A percentile compares a stretch with the other conserved stretches of the same genome.
Conservation (phyloP, 2,113 vertebrate genomes). For the Gymnarchus niloticus region DNA sequence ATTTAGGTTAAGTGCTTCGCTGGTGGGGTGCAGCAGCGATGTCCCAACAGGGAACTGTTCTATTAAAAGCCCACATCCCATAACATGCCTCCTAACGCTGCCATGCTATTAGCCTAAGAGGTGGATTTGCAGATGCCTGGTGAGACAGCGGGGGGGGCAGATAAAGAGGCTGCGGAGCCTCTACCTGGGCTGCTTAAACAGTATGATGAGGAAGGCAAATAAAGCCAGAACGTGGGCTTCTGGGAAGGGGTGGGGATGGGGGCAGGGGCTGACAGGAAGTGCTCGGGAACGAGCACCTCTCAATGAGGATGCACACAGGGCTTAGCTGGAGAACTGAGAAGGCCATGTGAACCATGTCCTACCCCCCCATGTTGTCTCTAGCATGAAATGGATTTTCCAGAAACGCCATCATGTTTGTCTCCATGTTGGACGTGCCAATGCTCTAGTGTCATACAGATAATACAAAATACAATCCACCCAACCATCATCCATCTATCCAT, state of each 20-base stretch:
- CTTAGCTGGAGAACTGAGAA: slow-evolving; percentile 13
- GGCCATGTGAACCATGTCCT: neutral
- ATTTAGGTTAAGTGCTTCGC: neutral
- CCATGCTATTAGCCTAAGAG: neutral
- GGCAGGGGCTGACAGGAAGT: slow-evolving; percentile 45
- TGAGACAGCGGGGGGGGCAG: neutral
- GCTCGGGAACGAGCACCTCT: slow-evolving; percentile 59
- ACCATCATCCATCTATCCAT: neutral
- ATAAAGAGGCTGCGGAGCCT: neutral
- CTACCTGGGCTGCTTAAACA: neutral
- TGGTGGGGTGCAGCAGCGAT: neutral
- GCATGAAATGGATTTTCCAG: neutral
- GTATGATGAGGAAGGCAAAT: slow-evolving; percentile 57
- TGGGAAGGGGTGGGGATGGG: slow-evolving; percentile 49
- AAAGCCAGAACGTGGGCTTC: slow-evolving; percentile 41
- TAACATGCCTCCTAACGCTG: too few species aligned
- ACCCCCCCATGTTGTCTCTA: slow-evolving; percentile 36
- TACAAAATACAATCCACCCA: neutral
- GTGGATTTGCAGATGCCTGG: neutral
- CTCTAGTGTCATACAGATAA: neutral
- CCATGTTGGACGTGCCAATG: neutral
- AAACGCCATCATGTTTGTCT: neutral
- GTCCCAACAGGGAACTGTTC: neutral
- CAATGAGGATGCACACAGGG: slow-evolving; percentile 41
- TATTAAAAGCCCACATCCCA: neutral